phyloP scores from a whole-genome alignment of 2,113 vertebrate species.

The Campylomormyrus tamandua region DNA sequence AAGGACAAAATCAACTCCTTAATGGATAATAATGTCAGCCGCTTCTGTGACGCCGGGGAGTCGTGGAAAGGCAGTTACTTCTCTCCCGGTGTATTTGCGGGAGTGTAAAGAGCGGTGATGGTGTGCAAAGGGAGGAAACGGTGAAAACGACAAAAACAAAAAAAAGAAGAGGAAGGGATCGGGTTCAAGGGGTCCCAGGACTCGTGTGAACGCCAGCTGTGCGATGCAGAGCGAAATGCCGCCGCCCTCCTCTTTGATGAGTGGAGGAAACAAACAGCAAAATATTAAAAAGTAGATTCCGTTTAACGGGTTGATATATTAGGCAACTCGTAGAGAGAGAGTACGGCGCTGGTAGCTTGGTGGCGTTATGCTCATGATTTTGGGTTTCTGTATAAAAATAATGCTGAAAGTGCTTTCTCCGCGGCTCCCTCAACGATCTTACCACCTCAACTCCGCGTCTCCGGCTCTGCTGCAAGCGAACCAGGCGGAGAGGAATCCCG shows the following conservation, averaged over 20 bases:
- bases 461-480: slow-evolving; percentile 19
- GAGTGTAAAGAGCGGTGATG: slow-evolving; percentile 12
- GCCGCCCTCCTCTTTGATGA: slow-evolving; percentile 46
- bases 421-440: slow-evolving; percentile 10
- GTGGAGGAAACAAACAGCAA: background rate
- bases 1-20: slow-evolving; percentile 38
- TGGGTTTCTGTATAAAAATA: background rate
- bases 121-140: background rate
- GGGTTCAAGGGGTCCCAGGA: slow-evolving; percentile 39
- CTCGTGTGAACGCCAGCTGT: slow-evolving; percentile 42
- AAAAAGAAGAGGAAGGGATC: background rate
- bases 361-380: slow-evolving; percentile 15
- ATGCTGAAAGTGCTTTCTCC: slow-evolving; percentile 12
- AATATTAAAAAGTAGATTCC: slow-evolving; percentile 23
- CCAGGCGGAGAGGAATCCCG: slow-evolving; percentile 21
- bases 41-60: background rate
- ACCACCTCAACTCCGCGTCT: background rate
- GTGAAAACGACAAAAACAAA: slow-evolving; percentile 22
- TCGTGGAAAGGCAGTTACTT: background rate
- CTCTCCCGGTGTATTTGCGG: background rate
- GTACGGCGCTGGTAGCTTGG: background rate
- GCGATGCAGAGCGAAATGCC: slow-evolving; percentile 46
- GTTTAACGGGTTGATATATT: slow-evolving; percentile 13
- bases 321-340: background rate
- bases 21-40: slow-evolving; percentile 15